Conservation (phyloP, 2,113 vertebrate genomes). For the Zosterops borbonicus region DNA sequence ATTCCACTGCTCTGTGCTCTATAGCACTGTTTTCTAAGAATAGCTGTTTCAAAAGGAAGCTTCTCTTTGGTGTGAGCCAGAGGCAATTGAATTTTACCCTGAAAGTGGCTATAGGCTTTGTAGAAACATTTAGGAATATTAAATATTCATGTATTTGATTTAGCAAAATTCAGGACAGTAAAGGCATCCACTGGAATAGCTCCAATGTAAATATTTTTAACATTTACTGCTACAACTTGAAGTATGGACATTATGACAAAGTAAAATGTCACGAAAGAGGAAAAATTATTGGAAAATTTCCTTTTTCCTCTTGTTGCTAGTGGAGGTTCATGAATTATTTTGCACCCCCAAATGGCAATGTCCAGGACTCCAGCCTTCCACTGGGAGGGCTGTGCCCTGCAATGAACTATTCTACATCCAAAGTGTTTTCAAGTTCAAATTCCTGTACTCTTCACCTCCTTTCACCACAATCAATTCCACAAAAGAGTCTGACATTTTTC, state of each 20-base stretch:
- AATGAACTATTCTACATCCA: not conserved
- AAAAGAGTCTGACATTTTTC: not conserved
- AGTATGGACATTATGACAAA: not conserved
- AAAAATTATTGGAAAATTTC: not conserved
- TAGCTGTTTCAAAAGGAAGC: constrained; percentile 16
- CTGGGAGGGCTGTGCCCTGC: not conserved
- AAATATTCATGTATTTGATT: constrained; percentile 36
- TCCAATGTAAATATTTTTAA: not conserved
- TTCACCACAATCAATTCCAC: not conserved
- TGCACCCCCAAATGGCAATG: not conserved
- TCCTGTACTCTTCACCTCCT: not conserved
- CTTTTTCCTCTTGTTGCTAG: not conserved
- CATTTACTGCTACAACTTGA: not conserved
- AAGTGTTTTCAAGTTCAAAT: not conserved
- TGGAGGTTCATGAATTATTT: not conserved
- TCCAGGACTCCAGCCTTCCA: not conserved
- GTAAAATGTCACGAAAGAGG: not conserved
- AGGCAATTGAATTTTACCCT: constrained; percentile 40
- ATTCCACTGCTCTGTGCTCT: not conserved
- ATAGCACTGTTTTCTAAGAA: constrained; percentile 39
- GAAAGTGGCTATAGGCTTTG: constrained; percentile 1
- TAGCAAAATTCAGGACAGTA: constrained; percentile 14
- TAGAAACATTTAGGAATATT: constrained; percentile 40
- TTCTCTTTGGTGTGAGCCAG: not conserved
- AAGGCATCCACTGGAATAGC: not conserved